phyloP scores from a whole-genome alignment of 2,113 vertebrate species.

The Lepus americanus region DNA sequence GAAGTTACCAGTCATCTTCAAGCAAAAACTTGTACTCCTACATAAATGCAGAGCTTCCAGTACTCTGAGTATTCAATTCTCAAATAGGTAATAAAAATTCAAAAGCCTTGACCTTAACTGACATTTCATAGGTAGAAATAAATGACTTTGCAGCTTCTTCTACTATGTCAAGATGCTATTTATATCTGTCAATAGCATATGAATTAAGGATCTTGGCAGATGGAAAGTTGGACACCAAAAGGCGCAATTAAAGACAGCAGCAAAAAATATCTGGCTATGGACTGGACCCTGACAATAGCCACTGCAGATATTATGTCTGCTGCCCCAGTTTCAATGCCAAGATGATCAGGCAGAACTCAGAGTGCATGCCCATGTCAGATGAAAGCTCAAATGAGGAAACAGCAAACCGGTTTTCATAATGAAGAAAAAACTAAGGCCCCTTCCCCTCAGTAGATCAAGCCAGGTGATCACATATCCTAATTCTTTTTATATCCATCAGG shows the following conservation, averaged over 20 bases:
- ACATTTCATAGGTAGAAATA: constrained; percentile 57
- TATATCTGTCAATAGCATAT: constrained; percentile 30
- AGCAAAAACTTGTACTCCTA: not conserved
- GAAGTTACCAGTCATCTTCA: not conserved
- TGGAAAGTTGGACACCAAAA: constrained; percentile 1
- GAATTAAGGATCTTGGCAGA: constrained; percentile 32
- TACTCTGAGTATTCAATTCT: not conserved
- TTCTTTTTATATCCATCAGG: not conserved
- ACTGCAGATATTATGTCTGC: not conserved
- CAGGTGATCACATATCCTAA: not conserved
- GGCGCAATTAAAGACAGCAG: not conserved
- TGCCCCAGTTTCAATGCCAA: not conserved
- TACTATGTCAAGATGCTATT: constrained; percentile 61
- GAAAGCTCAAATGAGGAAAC: constrained; percentile 24
- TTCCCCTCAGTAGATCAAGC: not conserved
- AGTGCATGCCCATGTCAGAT: not conserved
- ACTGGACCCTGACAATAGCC: not conserved
- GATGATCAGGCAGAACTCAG: not conserved
- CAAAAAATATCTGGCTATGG: not conserved
- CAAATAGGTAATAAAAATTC: not conserved
- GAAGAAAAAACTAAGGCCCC: not conserved
- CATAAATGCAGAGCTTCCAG: not conserved
- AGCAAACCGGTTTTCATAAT: not conserved
- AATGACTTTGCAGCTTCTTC: constrained; percentile 30
- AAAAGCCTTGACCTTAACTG: constrained; percentile 38